phyloP scores from a whole-genome alignment of 2,797 vertebrate genomes.

The Cirrhinus mrigala region DNA sequence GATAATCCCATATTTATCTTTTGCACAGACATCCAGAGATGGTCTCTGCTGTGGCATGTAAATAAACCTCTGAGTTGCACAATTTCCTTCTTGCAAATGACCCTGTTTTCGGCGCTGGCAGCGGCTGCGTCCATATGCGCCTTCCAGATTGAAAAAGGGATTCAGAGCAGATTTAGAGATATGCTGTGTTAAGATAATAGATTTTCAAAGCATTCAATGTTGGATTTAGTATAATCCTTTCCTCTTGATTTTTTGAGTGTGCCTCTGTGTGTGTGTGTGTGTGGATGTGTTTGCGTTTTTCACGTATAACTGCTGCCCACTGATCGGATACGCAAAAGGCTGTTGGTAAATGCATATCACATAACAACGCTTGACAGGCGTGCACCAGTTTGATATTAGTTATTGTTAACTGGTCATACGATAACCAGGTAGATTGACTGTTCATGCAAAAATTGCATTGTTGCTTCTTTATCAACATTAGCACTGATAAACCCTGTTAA shows the following conservation, averaged over 20 bases:
- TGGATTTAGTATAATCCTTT: slow-evolving; percentile 60
- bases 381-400: background rate
- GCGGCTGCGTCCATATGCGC: background rate
- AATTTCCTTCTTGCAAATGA: slow-evolving; percentile 17
- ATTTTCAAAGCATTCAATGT: slow-evolving; percentile 48
- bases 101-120: background rate
- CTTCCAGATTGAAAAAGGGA: slow-evolving; percentile 41
- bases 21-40: slow-evolving; percentile 5
- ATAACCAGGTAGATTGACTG: background rate
- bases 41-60: background rate
- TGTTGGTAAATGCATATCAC: background rate
- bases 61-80: background rate
- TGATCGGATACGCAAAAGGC: background rate
- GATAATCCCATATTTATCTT: slow-evolving; percentile 18
- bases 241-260: slow-evolving; percentile 47
- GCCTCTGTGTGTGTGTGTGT: background rate
- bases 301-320: background rate
- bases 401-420: background rate
- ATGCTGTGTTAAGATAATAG: slow-evolving; percentile 39
- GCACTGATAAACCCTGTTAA: background rate
- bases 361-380: background rate
- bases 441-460: background rate
- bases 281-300: background rate
- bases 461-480: background rate
- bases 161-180: slow-evolving; percentile 51